Base-by-base conservation (phyloP, 2,888 invertebrate species). In the Tillus elongatus region DNA sequence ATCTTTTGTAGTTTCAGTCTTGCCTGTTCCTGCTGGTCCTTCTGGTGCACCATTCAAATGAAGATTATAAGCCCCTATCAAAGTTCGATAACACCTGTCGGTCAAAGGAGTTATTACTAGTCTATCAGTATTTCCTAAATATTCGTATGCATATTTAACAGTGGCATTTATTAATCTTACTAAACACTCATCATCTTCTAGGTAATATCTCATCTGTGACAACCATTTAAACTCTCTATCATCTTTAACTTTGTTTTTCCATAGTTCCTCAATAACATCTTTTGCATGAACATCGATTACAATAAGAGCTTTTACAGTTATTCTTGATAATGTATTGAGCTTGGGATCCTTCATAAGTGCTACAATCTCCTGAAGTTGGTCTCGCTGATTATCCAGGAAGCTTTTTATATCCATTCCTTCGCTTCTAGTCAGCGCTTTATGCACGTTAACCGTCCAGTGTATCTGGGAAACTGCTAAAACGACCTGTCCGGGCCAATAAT, bases 1-100 rank as follows among this genome's bases (percentile, higher is more conserved):
- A 68, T 93, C 92, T 68, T 93, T 93, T 1, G 86, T 86, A 11
- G 89, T 88, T 69, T 90, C 90, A 0, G 89, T 90, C 68, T 90
- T 90, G 1, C 90, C 90, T 0, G 89, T 89, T 1, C 89, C 88
- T 0, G 86, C 84, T 0, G 89, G 89, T 1, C 85, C 85, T 66
- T 85, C 84, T 0, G 83, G 83, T 3, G 84, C 83, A n/a, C 87
- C 88, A 54, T 87, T 86, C 47, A 89, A 66, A 63, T 89, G 84
- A 31, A 89, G 69, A 54, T 82, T 82, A 61, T 82, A 87, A 1
- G 89, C 88, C 0, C 85, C 85, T 44, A 89, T 77, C 36, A 90
- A 66, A 0, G 88, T 89, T 13, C 88, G 74, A 60, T 87, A 88
- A 58, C 88, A 88, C 46, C 87, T 73, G 58, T 82, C 82, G 2